Evolutionary conservation across 2,888 invertebrate species (phyloP), one percentile per base, ranked within the genome.

Genomic region (Drosophila quasianomalipes): DNA sequence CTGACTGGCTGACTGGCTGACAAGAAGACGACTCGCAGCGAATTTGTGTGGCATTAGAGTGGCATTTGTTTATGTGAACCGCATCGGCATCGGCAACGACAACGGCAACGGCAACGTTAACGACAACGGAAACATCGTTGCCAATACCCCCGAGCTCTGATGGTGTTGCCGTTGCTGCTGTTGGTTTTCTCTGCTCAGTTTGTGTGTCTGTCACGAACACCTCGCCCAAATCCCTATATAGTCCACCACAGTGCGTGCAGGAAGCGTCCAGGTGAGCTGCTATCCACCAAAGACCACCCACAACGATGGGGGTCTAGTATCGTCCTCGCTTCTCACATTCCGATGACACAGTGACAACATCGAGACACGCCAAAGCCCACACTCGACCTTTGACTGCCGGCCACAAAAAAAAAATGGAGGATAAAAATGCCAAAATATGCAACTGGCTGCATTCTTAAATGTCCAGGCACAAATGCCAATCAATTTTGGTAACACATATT

Each of bases 11-110:
- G 82, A 70, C 73, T 63, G 64, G 52, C 77, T 72, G 82, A 70
- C 74, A 83, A 65, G 76, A 68, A 83, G 73, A 69, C 71, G 71
- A 77, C 81, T 76, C 65, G 63, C 67, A 61, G 66, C 85, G 80
- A 89, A 79, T 89, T 81, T 89, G 81, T 83, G 84, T 84, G 86
- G 85, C 87, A 89, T 85, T 85, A 85, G 85, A 87, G 87, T 87
- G 85, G 85, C 87, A 85, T 85, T 85, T 89, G 85, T 89, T 89
- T 87, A 84, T 85, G 90, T 58, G 80, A 82, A 84, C 79, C 84
- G 53, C 74, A 66, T 47, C 51, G 30, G 19, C 57, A 53, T 30
- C 59, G 26, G 37, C 49, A 37, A 19, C 52, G 28, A 26, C 54
- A 62, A 52, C 70, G 51, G 60, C 47, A 55, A 37, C 37, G 37